Evolutionary conservation across 1,140 invertebrate genomes (phyloP).

Genomic region (Hydropsyche tenuis): DNA sequence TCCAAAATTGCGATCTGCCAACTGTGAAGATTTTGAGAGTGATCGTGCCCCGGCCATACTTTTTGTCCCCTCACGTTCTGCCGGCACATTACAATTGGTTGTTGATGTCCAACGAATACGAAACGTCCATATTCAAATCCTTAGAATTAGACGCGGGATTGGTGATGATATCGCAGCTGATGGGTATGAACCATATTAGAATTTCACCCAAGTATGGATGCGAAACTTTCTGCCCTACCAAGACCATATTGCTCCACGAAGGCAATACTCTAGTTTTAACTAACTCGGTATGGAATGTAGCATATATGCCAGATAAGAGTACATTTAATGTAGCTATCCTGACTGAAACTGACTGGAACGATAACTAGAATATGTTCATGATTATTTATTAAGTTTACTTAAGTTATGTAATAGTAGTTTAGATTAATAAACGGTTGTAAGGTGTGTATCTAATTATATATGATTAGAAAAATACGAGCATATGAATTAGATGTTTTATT

Average conservation of each 20-base stretch:
- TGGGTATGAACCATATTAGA: conserved; percentile 70
- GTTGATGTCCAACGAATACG: conserved; percentile 78
- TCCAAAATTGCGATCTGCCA: conserved; percentile 83
- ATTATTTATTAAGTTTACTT: conserved; percentile 19
- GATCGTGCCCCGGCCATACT: conserved; percentile 76
- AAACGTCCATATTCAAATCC: conserved; percentile 73
- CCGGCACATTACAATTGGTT: conserved; percentile 83
- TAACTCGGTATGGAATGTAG: conserved; percentile 77
- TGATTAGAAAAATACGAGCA: too few species aligned
- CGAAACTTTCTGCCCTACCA: conserved; percentile 69
- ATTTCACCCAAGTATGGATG: conserved; percentile 74
- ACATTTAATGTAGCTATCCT: conserved; percentile 77
- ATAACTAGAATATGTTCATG: conserved; percentile 56
- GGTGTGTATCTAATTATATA: too few species aligned
- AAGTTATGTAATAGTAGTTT: too few species aligned
- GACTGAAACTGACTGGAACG: conserved; percentile 76
- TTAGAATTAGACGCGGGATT: conserved; percentile 73
- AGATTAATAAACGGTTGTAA: too few species aligned
- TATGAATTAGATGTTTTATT: too few species aligned
- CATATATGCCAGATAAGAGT: conserved; percentile 73
- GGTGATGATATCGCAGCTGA: conserved; percentile 76
- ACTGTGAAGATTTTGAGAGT: conserved; percentile 76
- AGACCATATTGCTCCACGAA: conserved; percentile 70
- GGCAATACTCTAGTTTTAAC: conserved; percentile 77
- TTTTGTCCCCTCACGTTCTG: conserved; percentile 75